These are phyloP conservation scores for Trichechus manatus DNA, from an alignment of 2,113 vertebrate genomes.

Conservation along the genomic window DNA sequence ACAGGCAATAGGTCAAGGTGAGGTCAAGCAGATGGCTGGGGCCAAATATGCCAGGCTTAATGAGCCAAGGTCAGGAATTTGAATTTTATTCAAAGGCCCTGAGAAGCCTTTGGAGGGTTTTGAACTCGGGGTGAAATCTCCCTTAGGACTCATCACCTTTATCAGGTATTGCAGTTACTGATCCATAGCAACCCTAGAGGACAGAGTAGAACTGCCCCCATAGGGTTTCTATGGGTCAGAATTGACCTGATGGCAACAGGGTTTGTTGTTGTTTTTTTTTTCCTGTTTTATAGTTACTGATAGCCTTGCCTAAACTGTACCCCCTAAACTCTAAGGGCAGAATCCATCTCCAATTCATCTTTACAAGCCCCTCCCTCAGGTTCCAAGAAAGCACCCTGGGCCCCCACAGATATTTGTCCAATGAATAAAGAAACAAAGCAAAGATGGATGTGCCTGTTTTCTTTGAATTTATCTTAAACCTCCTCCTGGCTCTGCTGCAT, in stretches of 20 bases:
- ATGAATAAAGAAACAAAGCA: slow-evolving; percentile 19
- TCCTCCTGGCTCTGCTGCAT: background rate
- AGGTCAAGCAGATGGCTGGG: background rate
- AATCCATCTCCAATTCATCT: background rate
- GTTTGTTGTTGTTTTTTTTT: too few species aligned
- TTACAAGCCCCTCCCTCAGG: background rate
- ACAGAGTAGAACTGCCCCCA: too few species aligned
- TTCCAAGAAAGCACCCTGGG: background rate
- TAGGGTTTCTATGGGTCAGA: too few species aligned
- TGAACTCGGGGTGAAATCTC: background rate
- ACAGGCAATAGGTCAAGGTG: background rate
- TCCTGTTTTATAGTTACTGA: background rate
- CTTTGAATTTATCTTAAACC: slow-evolving; percentile 25
- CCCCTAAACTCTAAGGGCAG: background rate
- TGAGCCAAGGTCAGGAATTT: background rate
- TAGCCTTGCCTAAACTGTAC: background rate
- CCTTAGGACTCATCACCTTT: background rate
- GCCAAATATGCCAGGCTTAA: background rate
- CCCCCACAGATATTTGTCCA: slow-evolving; percentile 52
- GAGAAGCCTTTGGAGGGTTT: background rate
- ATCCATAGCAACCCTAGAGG: too few species aligned
- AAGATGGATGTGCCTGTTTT: slow-evolving; percentile 44
- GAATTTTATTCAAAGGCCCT: background rate
- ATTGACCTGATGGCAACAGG: too few species aligned
- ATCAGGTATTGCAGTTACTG: background rate